phyloP scores from a whole-genome alignment of 2,113 vertebrate genomes.

The Prolemur simus region DNA sequence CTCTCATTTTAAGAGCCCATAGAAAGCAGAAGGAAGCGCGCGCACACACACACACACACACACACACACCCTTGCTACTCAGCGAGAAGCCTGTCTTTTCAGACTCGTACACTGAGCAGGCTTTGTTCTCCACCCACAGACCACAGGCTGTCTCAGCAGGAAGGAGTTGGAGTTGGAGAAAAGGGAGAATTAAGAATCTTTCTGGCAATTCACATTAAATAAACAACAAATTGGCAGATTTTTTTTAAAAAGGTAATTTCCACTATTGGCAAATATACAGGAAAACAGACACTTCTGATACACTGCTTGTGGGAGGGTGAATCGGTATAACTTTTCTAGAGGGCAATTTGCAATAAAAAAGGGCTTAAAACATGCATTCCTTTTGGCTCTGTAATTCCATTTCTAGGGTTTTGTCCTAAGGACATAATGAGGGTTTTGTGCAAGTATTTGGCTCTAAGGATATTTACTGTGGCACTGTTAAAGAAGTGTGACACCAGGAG shows the following conservation, averaged over 20 bases:
- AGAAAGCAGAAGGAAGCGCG: background rate
- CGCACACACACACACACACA: background rate
- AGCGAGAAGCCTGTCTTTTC: background rate
- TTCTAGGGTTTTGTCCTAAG: constrained; percentile 9
- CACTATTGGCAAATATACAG: background rate
- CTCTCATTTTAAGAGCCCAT: background rate
- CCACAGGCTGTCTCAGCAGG: background rate
- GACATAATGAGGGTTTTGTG: background rate
- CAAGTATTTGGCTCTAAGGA: constrained; percentile 7
- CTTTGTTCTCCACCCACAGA: constrained; percentile 30
- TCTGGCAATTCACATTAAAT: background rate
- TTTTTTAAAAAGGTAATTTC: background rate
- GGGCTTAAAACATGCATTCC: background rate
- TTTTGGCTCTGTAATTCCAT: background rate
- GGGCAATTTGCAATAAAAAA: background rate
- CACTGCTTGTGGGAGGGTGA: background rate
- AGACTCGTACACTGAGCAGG: background rate
- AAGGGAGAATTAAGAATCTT: background rate
- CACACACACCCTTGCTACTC: background rate
- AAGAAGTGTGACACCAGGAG: background rate
- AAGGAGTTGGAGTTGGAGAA: background rate
- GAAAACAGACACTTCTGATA: background rate
- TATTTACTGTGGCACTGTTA: background rate
- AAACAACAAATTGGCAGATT: constrained; percentile 4
- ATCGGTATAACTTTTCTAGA: background rate